phyloP scores from a whole-genome alignment of 2,888 invertebrate species.

The Leucophenga maculata region DNA sequence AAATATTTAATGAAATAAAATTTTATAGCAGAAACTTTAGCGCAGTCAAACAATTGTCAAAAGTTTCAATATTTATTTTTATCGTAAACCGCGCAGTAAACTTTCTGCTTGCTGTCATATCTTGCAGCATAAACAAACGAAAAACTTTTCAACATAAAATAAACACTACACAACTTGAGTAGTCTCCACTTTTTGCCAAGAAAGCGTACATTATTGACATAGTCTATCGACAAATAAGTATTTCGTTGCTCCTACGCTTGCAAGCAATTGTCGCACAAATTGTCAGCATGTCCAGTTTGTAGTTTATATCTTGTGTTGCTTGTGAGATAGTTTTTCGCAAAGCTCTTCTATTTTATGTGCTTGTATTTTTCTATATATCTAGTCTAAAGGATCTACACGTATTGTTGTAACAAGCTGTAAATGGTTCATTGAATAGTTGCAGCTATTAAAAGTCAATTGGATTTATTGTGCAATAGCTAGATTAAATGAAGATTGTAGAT shows the following conservation, averaged over 20 bases:
- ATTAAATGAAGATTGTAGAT: no score
- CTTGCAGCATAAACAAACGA: constrained; percentile 37
- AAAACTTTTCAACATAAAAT: constrained; percentile 9
- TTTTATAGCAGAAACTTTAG: not conserved
- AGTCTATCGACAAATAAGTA: constrained; percentile 37
- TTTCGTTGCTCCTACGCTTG: constrained; percentile 9
- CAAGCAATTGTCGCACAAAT: not conserved
- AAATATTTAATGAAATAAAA: constrained; percentile 25
- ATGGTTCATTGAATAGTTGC: no score
- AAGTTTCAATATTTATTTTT: constrained; percentile 28
- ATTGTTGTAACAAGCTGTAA: no score
- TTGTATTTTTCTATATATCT: no score
- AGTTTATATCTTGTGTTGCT: no score
- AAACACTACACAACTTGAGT: constrained; percentile 10
- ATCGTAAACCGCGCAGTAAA: not conserved
- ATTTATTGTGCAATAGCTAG: no score
- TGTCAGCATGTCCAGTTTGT: not conserved
- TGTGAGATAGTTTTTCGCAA: no score
- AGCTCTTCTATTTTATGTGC: no score
- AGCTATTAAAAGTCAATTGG: no score
- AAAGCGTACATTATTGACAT: constrained; percentile 37
- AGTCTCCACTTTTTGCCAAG: not conserved
- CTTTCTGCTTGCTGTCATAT: constrained; percentile 11
- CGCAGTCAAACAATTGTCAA: constrained; percentile 37
- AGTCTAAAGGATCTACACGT: no score